Percentiles rank a stretch among this genome's conserved stretches.
Conservation (phyloP, 2,113 vertebrate species). For the Fulmarus glacialis region DNA sequence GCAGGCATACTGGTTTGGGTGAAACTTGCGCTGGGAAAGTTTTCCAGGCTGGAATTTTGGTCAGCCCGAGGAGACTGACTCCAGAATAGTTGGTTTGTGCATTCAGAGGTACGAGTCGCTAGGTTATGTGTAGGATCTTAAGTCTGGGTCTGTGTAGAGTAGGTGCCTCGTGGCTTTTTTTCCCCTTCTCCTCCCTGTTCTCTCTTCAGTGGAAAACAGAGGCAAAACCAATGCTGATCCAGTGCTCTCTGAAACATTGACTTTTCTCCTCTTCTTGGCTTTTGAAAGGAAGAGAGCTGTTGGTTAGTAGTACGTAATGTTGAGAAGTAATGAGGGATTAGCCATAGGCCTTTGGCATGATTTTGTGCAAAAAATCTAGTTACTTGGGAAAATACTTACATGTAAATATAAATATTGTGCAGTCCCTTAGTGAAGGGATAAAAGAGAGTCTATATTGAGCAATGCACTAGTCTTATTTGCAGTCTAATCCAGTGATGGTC, state of each 20-base stretch:
- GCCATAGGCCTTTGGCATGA: background rate
- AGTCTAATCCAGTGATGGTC: background rate
- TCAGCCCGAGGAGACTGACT: background rate
- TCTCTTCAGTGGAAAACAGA: background rate
- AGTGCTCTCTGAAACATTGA: background rate
- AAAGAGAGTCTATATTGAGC: background rate
- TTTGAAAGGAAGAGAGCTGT: background rate
- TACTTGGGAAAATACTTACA: background rate
- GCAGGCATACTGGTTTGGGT: constrained; percentile 1
- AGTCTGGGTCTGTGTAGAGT: background rate
- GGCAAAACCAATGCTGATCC: background rate
- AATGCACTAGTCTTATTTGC: background rate
- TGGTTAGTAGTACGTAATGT: background rate
- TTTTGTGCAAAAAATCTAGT: background rate
- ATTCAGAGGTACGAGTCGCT: background rate
- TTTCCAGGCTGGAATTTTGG: constrained; percentile 43
- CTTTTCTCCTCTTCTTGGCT: background rate
- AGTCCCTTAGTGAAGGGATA: background rate
- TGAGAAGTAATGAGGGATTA: background rate
- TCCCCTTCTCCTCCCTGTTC: background rate
- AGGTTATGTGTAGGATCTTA: background rate
- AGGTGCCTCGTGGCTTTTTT: background rate
- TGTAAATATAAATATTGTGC: background rate
- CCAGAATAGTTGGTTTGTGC: constrained; percentile 18
- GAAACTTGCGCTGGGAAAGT: background rate